Evolutionary conservation across 2,888 invertebrate genomes (phyloP).

Genomic region (Scelioninae gen. 2): DNA sequence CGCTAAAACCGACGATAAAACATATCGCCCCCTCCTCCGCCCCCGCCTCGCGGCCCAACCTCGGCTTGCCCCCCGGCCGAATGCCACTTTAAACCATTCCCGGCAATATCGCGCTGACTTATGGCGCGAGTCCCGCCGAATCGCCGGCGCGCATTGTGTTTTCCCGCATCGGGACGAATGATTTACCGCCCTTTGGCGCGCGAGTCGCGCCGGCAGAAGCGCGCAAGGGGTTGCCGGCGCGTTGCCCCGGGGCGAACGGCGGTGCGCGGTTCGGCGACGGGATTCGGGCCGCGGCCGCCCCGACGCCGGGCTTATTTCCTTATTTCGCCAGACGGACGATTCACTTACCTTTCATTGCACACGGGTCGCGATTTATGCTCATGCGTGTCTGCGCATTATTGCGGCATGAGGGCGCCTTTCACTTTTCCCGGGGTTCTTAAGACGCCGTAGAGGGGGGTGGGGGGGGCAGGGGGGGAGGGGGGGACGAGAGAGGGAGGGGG

Average conservation of each 20-base stretch:
- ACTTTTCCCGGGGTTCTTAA: slow-evolving; percentile 43
- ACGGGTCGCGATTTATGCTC: slow-evolving; percentile 53
- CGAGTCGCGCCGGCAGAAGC: slow-evolving; percentile 68
- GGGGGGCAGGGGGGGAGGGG: too few species aligned
- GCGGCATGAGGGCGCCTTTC: slow-evolving; percentile 55
- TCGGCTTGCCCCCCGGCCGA: too few species aligned
- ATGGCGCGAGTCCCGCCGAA: slow-evolving; percentile 67
- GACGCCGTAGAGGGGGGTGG: too few species aligned
- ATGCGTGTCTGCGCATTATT: slow-evolving; percentile 56
- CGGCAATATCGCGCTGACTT: slow-evolving; percentile 74
- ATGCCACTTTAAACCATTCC: slow-evolving; percentile 75
- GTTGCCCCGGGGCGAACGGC: slow-evolving; percentile 44
- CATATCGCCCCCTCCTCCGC: too few species aligned
- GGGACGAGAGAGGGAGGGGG: too few species aligned
- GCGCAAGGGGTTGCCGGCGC: slow-evolving; percentile 72
- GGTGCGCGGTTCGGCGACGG: slow-evolving; percentile 71
- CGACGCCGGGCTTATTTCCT: slow-evolving; percentile 25
- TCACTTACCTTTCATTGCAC: slow-evolving; percentile 60
- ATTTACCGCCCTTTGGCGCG: slow-evolving; percentile 69
- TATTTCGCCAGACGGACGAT: slow-evolving; percentile 55
- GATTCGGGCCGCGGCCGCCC: slow-evolving; percentile 14
- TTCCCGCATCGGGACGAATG: slow-evolving; percentile 74
- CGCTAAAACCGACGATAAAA: too few species aligned
- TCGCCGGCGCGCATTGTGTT: slow-evolving; percentile 44
- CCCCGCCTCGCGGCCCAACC: too few species aligned